Percentiles rank a stretch among this genome's conserved stretches.
These are phyloP conservation scores for Gymnobelideus leadbeateri DNA, from an alignment of 2,113 vertebrate species.

Conservation along the genomic window DNA sequence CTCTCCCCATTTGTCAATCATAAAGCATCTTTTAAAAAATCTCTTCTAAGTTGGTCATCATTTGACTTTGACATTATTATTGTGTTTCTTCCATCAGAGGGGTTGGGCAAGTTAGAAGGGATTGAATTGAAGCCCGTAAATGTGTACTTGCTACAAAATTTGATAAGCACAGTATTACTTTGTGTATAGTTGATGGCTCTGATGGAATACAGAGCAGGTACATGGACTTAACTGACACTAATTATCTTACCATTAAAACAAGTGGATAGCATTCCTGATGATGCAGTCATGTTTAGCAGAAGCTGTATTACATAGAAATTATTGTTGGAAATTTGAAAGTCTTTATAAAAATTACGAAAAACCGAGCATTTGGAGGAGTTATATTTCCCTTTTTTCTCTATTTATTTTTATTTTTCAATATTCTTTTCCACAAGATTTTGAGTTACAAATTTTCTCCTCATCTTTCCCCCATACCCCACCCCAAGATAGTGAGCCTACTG, in stretches of 20 bases:
- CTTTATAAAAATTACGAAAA: background rate
- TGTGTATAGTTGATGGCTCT: constrained; percentile 43
- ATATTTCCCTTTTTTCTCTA: background rate
- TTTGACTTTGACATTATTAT: background rate
- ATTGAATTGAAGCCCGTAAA: constrained; percentile 47
- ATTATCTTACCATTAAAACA: constrained; percentile 44
- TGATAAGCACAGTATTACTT: constrained; percentile 59
- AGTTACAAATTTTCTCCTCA: too few relatives aligned
- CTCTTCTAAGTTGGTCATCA: too few relatives aligned
- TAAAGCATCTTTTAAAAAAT: background rate
- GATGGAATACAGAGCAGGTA: constrained; percentile 61
- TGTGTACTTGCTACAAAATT: constrained; percentile 60
- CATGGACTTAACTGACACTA: constrained; percentile 39
- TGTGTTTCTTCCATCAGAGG: background rate
- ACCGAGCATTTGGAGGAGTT: background rate
- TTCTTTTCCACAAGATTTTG: too few relatives aligned
- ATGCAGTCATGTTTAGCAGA: background rate
- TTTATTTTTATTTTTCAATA: too few relatives aligned
- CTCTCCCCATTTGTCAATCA: too few relatives aligned
- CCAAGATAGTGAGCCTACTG: too few relatives aligned
- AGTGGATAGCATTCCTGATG: constrained; percentile 3
- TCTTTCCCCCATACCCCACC: too few relatives aligned
- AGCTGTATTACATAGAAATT: constrained; percentile 18
- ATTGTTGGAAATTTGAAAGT: background rate
- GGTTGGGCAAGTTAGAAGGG: constrained; percentile 24